Base-by-base conservation (phyloP, 2,113 vertebrate genomes). In the Leucosticte australis region DNA sequence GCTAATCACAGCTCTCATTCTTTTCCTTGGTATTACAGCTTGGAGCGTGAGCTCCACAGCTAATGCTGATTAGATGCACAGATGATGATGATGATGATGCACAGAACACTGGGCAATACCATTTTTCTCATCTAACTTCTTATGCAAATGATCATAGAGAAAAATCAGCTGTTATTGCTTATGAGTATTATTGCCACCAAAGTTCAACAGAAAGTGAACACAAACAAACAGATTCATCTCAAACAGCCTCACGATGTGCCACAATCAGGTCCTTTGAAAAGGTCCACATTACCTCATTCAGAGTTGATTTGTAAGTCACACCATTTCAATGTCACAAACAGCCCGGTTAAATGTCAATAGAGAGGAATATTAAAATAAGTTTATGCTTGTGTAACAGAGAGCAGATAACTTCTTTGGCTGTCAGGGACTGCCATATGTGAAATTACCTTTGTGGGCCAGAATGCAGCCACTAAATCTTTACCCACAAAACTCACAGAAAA, bases 31-130 rank as follows among this genome's bases (percentile, higher is more conserved):
- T 82, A 76, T 87, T 82, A 68, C 64, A 89, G 39, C 44, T 30
- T 20, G 3, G 49, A 83, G 65, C 0, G 4, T 28, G 30, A 82
- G 74, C 70, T 76, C 64, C 47, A 28, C 5, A 4, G 90, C 76
- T 94, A 90, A 86, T 22, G 60, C 78, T 80, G 53, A 83, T 95
- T 41, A 92, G 26, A 91, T n/a, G 71, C 78, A 85, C 49, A 57
- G 78, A 93, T 24, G 42, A 88, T 35, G 73, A 89, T 37, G 69
- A 88, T 37, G 55, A 91, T 74, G 94, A 71, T 44, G 71, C 69
- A 94, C 90, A 95, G 76, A 93, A 83, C 85, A 87, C 69, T 87
- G 83, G 83, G 80, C 88, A 96, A 81, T 50, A 77, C 21, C 75
- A 64, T 81, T 90, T 93, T 90, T 89, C 85, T 90, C 73, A 71